Evolutionary conservation across 2,888 invertebrate genomes (phyloP), one percentile per base, ranked within the genome.

Genomic region (Glaucopsyche alexis): DNA sequence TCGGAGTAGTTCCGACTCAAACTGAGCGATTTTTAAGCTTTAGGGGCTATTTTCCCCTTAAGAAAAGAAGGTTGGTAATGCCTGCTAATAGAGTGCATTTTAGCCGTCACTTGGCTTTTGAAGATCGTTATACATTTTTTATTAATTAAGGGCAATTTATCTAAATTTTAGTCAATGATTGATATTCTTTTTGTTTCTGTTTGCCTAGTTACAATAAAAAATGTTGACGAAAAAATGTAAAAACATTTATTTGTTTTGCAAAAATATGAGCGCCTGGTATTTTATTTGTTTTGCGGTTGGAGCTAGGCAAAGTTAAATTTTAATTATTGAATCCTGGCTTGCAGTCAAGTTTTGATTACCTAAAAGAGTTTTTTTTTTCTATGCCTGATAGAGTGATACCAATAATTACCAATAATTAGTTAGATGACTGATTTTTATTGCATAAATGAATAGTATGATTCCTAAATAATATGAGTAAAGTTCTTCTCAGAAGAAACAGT

Each of bases 141-240:
- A 60, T 60, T 19, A 60, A 60, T 29, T 60, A 29, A 60, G 1
- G 6, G 29, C 11, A 6, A 0, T 13, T 13, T 40, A 16, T 42
- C 65, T 9, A 65, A 65, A 65, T n/a, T 65, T n/a, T 42, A 42
- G 14, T 16, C n/a, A 16, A 66, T 69, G 45, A 47, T 47, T 45
- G 9, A 47, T 29, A 49, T 49, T 49, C 69, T 13, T 47, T 47
- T 19, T 29, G 47, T 29, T 47, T 47, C 69, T 69, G 69, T 47
- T 29, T 7, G 11, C 69, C 69, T 69, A 49, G 69, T 69, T 19
- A 29, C 47, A 69, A 69, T 69, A 69, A 69, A 69, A 69, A 69
- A 19, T 69, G 69, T 69, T 29, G 11, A 29, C 47, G 49, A 69
- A 69, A 69, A 69, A 69, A 69, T 67, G 67, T 67, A 45, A 67